A percentile compares a stretch with the other conserved stretches of the same genome.
These are phyloP conservation scores for Datnioides undecimradiatus DNA, from an alignment of 2,113 vertebrate genomes.

Conservation along the genomic window DNA sequence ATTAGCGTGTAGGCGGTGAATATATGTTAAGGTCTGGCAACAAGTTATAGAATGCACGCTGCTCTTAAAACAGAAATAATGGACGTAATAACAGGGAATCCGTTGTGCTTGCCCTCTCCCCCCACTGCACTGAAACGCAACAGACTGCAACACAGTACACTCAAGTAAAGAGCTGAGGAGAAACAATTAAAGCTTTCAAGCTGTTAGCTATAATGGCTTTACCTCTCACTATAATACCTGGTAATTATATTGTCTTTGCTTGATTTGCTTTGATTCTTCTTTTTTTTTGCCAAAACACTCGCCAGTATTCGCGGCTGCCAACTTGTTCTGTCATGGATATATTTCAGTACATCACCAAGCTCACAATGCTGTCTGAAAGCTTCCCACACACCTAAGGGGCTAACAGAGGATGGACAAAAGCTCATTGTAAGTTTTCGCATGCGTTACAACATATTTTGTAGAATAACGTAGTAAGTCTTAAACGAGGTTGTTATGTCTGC, in stretches of 20 bases:
- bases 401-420: neutral
- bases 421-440: neutral
- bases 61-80: neutral
- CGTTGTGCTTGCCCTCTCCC: slow-evolving; percentile 18
- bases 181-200: slow-evolving; percentile 63
- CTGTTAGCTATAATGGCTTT: slow-evolving; percentile 32
- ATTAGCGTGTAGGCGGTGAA: neutral
- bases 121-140: slow-evolving; percentile 5
- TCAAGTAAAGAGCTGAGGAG: slow-evolving; percentile 39
- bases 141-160: slow-evolving; percentile 29
- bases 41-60: neutral
- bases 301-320: neutral
- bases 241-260: slow-evolving; percentile 59
- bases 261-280: neutral
- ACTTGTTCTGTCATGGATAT: neutral
- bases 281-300: neutral
- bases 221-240: slow-evolving; percentile 31
- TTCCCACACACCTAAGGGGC: neutral
- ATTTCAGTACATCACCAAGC: neutral
- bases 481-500: neutral
- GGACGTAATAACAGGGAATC: neutral
- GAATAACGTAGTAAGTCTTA: neutral
- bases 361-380: neutral
- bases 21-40: neutral
- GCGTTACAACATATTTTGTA: neutral